phyloP scores from a whole-genome alignment of 2,888 invertebrate species.

The Cepaea hortensis region DNA sequence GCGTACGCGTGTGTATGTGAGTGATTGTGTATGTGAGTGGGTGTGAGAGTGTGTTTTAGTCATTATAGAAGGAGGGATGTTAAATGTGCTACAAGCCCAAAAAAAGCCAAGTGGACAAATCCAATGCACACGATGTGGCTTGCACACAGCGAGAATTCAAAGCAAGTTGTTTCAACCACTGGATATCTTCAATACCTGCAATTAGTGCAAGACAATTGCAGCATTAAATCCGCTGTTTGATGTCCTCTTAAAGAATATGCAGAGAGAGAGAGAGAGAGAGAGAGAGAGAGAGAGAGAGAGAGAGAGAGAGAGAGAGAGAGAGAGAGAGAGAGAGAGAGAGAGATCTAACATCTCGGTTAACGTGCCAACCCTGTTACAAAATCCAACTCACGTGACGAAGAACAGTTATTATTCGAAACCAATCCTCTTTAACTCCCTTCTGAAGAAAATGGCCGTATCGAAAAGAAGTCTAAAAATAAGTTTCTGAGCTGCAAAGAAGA shows the following conservation, averaged over 20 bases:
- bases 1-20: no score
- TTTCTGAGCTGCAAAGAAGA: constrained; percentile 9
- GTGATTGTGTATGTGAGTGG: no score
- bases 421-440: constrained; percentile 20
- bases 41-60: no score
- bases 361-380: background rate
- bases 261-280: background rate
- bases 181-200: background rate
- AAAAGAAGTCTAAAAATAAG: background rate
- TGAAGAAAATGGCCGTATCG: constrained; percentile 9
- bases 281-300: no score
- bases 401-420: background rate
- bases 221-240: constrained; percentile 14
- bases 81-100: no score
- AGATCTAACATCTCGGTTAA: background rate
- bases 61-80: no score
- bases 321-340: no score
- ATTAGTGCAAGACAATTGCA: constrained; percentile 20
- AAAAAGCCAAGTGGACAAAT: no score
- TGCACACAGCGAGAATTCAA: no score
- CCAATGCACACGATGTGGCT: no score
- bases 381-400: constrained; percentile 6
- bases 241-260: background rate
- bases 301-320: no score
- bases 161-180: no score